Evolutionary conservation across 2,113 vertebrate genomes (phyloP).

Genomic region (Scomber colias): DNA sequence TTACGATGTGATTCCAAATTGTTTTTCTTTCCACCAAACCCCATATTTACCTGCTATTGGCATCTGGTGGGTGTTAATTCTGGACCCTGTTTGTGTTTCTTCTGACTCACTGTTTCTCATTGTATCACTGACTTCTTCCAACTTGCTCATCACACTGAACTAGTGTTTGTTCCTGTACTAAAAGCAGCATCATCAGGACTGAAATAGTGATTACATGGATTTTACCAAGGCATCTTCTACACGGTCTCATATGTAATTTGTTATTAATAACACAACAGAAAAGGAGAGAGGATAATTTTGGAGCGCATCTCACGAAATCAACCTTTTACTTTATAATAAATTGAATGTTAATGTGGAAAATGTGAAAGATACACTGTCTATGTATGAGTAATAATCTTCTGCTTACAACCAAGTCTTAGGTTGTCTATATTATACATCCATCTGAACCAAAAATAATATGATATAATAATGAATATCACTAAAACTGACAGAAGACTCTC

Average conservation of each 20-base stretch:
- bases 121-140: not conserved
- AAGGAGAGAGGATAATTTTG: not conserved
- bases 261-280: no score
- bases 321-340: not conserved
- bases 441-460: not conserved
- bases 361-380: no score
- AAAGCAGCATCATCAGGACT: not conserved
- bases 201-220: not conserved
- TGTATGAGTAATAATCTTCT: no score
- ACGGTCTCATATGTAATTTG: no score
- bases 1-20: no score
- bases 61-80: no score
- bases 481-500: not conserved
- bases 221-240: not conserved
- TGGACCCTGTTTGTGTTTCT: not conserved
- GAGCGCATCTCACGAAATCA: not conserved
- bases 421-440: not conserved
- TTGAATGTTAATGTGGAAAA: no score
- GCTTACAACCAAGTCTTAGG: not conserved
- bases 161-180: not conserved
- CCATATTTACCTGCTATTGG: no score
- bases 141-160: conserved; percentile 27
- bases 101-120: conserved; percentile 7
- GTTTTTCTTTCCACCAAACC: no score
- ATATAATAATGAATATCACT: not conserved